A percentile compares a stretch with the other conserved stretches of the same genome.
These are phyloP conservation scores for Epinephelus awoara DNA, from an alignment of 2,797 vertebrate species.

Conservation along the genomic window DNA sequence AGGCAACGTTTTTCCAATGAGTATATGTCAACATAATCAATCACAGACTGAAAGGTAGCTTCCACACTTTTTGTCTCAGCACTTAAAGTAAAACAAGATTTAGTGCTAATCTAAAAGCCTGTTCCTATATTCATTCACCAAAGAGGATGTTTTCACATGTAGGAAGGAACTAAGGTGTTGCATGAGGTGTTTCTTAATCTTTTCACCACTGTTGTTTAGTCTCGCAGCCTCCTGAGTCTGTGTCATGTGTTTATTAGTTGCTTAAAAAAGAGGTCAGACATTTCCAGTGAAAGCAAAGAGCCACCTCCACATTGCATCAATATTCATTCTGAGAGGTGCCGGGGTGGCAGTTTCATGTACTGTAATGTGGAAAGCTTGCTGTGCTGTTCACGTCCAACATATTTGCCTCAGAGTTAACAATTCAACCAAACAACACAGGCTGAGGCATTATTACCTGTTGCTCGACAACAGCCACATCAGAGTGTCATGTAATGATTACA, in stretches of 20 bases:
- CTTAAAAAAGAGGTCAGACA: not conserved
- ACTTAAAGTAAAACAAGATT: too few relatives aligned
- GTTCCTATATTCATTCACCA: not conserved
- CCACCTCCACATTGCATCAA: not conserved
- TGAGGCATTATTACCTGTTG: conserved; percentile 17
- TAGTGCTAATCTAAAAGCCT: too few relatives aligned
- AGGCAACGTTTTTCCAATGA: too few relatives aligned
- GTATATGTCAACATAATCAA: too few relatives aligned
- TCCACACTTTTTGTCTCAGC: too few relatives aligned
- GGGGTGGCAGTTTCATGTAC: conserved; percentile 8
- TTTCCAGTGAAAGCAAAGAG: conserved; percentile 24
- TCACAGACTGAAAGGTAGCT: too few relatives aligned
- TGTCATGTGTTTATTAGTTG: not conserved
- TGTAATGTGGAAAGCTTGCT: conserved; percentile 21
- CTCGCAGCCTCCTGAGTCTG: conserved; percentile 3
- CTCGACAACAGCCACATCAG: conserved; percentile 24
- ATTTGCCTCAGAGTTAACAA: conserved; percentile 19
- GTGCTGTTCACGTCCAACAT: conserved; percentile 20
- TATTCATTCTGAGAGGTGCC: conserved; percentile 15
- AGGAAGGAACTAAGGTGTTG: not conserved
- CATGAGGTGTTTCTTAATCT: conserved; percentile 30
- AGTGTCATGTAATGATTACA: conserved; percentile 39
- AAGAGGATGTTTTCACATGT: not conserved
- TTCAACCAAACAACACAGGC: conserved; percentile 21
- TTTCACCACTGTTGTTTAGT: conserved; percentile 35